Evolutionary conservation across 2,888 invertebrate genomes (phyloP).

Genomic region (Trilocha varians): DNA sequence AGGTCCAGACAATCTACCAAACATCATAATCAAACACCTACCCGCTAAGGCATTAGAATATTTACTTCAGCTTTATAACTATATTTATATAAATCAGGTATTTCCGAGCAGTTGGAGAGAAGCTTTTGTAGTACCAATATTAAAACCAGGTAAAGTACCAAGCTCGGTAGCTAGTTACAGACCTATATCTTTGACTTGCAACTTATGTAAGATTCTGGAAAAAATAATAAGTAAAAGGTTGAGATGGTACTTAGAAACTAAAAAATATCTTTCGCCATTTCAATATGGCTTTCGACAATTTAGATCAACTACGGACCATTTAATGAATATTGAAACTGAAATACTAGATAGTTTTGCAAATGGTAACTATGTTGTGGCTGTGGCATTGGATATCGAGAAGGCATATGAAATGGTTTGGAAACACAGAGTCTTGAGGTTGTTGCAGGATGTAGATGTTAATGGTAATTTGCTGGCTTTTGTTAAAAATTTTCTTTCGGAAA

Average conservation of each 20-base stretch:
- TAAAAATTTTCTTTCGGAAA: neutral
- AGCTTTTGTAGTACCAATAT: slow-evolving; percentile 12
- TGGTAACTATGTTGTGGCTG: slow-evolving; percentile 5
- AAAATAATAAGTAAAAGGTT: slow-evolving; percentile 12
- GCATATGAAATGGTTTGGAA: slow-evolving; percentile 7
- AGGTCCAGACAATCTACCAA: slow-evolving; percentile 11
- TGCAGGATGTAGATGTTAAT: neutral
- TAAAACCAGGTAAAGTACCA: slow-evolving; percentile 11
- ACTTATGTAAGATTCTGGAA: slow-evolving; percentile 10
- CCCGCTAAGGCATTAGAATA: slow-evolving; percentile 8
- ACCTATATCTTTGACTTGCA: slow-evolving; percentile 13
- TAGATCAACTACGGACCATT: slow-evolving; percentile 10
- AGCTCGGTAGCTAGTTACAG: slow-evolving; percentile 8
- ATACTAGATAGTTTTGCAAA: slow-evolving; percentile 9
- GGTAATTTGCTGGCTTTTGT: slow-evolving; percentile 2
- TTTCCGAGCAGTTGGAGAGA: slow-evolving; percentile 12
- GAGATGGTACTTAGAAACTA: slow-evolving; percentile 8
- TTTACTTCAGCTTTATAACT: slow-evolving; percentile 5
- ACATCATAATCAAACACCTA: slow-evolving; percentile 11
- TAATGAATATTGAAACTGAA: slow-evolving; percentile 4
- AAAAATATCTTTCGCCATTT: slow-evolving; percentile 4
- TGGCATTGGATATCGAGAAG: slow-evolving; percentile 12
- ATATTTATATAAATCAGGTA: slow-evolving; percentile 7
- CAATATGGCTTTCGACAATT: slow-evolving; percentile 13
- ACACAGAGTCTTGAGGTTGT: slow-evolving; percentile 6